Conservation (phyloP, 2,888 invertebrate genomes). For the Leptopilina drosophilae region DNA sequence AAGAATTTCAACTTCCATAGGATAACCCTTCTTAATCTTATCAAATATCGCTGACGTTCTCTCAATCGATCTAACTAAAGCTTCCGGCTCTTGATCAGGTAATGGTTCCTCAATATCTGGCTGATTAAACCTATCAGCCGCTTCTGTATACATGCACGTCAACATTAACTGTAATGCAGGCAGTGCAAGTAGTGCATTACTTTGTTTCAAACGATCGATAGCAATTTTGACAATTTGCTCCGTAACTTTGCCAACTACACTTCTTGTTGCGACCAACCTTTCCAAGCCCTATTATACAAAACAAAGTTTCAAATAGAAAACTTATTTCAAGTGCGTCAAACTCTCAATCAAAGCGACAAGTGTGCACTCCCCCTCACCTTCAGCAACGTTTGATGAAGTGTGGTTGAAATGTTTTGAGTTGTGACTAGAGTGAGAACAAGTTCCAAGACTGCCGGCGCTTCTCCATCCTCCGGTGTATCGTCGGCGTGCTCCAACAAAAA, state of each 20-base stretch:
- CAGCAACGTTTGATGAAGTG: constrained; percentile 76
- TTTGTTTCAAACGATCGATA: constrained; percentile 83
- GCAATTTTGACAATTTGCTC: constrained; percentile 84
- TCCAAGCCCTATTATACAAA: constrained; percentile 81
- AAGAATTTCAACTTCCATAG: constrained; percentile 82
- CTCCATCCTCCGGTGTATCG: constrained; percentile 81
- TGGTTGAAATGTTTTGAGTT: constrained; percentile 75
- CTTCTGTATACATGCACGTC: constrained; percentile 86
- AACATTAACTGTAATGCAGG: constrained; percentile 86
- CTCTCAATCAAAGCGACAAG: constrained; percentile 26
- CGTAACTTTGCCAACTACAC: constrained; percentile 79
- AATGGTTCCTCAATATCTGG: constrained; percentile 72
- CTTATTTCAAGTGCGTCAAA: constrained; percentile 17
- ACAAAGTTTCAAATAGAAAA: neutral
- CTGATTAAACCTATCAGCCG: constrained; percentile 72
- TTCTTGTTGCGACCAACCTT: constrained; percentile 81
- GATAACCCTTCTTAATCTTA: constrained; percentile 83
- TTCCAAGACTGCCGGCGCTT: constrained; percentile 80
- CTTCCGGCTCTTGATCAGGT: constrained; percentile 82
- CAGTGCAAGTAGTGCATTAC: constrained; percentile 84
- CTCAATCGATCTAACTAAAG: constrained; percentile 88
- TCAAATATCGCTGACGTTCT: constrained; percentile 89
- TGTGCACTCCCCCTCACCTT: constrained; percentile 73
- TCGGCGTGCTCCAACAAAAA: constrained; percentile 86
- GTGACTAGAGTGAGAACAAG: constrained; percentile 78